These are phyloP conservation scores for Meandrina meandrites DNA, from an alignment of 92 coral and sea anemone genomes.

Conservation along the genomic window DNA sequence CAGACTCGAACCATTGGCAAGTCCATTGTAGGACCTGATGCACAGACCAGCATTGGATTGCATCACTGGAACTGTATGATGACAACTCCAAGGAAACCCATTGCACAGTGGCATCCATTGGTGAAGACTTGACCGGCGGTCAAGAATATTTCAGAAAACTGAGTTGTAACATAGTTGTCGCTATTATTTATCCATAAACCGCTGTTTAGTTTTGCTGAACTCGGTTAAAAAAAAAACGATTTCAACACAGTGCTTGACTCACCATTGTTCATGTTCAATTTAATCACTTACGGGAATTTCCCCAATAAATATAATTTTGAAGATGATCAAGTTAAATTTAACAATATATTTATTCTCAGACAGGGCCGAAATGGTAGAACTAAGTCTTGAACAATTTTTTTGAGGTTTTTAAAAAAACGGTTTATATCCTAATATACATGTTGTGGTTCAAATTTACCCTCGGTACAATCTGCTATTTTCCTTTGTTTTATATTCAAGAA, in stretches of 20 bases:
- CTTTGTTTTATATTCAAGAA: no score
- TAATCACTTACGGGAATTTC: not conserved
- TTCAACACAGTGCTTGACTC: not conserved
- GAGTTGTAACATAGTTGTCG: not conserved
- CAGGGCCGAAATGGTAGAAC: not conserved
- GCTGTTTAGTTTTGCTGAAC: not conserved
- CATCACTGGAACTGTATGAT: slow-evolving; percentile 99
- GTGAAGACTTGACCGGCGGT: slow-evolving; percentile 8
- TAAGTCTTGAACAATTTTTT: not conserved
- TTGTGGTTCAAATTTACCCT: no score
- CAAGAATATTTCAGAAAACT: not conserved
- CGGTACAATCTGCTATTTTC: no score
- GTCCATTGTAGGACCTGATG: slow-evolving; percentile 86
- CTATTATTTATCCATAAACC: not conserved
- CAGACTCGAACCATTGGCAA: slow-evolving; percentile 74
- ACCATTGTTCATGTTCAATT: not conserved
- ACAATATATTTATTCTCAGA: not conserved
- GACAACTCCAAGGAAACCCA: slow-evolving; percentile 96
- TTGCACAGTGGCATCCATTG: slow-evolving; percentile 99
- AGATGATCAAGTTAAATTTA: not conserved
- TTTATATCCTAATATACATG: not conserved
- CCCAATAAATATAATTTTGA: not conserved
- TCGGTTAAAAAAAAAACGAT: not conserved
- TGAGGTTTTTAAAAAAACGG: not conserved
- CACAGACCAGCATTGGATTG: slow-evolving; percentile 86